Conservation (phyloP, 2,888 invertebrate species). For the Papilio elwesi region DNA sequence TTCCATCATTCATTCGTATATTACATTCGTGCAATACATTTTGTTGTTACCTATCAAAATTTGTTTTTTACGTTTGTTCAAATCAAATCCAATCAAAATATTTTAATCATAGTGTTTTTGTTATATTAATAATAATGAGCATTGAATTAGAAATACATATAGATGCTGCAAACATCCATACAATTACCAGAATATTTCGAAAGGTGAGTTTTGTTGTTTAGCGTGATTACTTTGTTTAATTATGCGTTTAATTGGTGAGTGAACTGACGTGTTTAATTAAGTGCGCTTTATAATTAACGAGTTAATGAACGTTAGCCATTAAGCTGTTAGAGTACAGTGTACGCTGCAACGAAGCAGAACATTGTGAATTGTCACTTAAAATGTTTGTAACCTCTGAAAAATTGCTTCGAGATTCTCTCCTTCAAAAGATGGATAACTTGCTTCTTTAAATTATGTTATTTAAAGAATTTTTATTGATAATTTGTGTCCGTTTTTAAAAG, state of each 20-base stretch:
- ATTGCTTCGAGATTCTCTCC: not conserved
- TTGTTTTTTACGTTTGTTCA: no score
- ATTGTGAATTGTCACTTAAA: not conserved
- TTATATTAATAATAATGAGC: no score
- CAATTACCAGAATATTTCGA: no score
- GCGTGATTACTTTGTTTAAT: not conserved
- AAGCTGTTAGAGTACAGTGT: slow-evolving; percentile 10
- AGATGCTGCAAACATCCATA: no score
- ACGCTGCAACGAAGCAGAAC: not conserved
- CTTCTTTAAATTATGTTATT: not conserved
- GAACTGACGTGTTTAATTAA: slow-evolving; percentile 10
- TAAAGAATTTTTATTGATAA: no score
- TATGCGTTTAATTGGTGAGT: slow-evolving; percentile 7
- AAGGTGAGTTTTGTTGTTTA: not conserved
- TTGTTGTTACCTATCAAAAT: no score
- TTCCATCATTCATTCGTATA: no score
- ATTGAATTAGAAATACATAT: no score
- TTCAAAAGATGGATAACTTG: not conserved
- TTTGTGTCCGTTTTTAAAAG: no score
- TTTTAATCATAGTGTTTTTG: no score
- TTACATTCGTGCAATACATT: no score
- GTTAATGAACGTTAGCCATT: slow-evolving; percentile 10
- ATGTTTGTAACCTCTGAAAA: not conserved
- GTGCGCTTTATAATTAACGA: slow-evolving; percentile 13
- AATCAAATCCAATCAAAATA: no score